Base-by-base conservation (phyloP, 2,113 vertebrate species). In the Lota lota region DNA sequence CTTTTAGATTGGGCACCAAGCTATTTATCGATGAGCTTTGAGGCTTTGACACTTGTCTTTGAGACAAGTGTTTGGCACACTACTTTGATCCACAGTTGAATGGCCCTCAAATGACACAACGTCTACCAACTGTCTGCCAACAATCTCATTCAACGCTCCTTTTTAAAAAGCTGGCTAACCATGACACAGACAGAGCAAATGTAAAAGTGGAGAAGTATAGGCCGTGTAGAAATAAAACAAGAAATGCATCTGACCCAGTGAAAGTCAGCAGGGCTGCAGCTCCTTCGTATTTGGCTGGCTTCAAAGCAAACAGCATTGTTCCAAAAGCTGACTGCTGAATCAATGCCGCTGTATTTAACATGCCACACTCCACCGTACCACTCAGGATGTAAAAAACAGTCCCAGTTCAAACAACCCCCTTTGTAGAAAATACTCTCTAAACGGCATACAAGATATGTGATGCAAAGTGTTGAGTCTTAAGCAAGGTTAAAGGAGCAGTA, bases 271-370 rank as follows among this genome's bases (percentile, higher is more conserved):
- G 51, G 40, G n/a, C 50, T 66, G 33, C 11, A 8, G 5, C 36
- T 57, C 61, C 50, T 80, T 63, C 64, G 20, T 20, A 28, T 22
- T 0, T 20, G 54, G 64, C 17, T 47, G 63, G 47, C 47, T 62
- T 67, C 68, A 73, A 70, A 73, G 74, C 15, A 51, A 59, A 20
- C 54, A 64, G 68, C 68, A 69, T 19, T 47, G 75, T 59, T 80
- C 54, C 63, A 61, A 47, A 65, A 72, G 54, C 51, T 60, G 73
- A 59, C 63, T 64, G 61, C 68, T 61, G 22, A 62, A 77, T 80
- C 79, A 80, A 75, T 79, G 72, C 40, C 21, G 21, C 64, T 59
- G 10, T 67, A 83, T 78, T 74, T 72, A 82, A 50, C 69, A 76
- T 19, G 67, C 11, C 20, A 58, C 59, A 18, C 18, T 57, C 14